Conservation (phyloP, 2,113 vertebrate species). For the Oplegnathus fasciatus region DNA sequence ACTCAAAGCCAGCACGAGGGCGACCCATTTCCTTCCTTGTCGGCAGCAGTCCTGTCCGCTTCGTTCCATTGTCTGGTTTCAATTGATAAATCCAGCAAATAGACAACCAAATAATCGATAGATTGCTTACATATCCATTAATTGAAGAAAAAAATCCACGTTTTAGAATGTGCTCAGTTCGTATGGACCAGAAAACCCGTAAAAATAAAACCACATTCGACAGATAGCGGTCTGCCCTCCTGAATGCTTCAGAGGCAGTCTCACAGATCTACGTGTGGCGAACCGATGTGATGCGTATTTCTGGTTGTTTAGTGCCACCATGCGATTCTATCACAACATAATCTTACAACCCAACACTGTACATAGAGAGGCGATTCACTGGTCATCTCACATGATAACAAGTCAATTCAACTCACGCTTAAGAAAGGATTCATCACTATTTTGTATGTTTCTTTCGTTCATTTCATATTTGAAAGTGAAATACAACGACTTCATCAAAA, state of each 20-base stretch:
- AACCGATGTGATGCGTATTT: slow-evolving; percentile 1
- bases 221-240: not conserved
- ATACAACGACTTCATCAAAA: not conserved
- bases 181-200: not conserved
- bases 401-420: not conserved
- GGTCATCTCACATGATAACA: not conserved
- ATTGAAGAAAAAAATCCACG: not conserved
- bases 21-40: not conserved
- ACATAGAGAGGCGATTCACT: not conserved
- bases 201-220: not conserved
- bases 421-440: not conserved
- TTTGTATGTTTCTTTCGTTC: not conserved
- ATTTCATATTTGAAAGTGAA: not conserved
- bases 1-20: slow-evolving; percentile 26
- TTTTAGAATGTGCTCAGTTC: not conserved
- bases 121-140: not conserved
- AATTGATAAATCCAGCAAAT: not conserved
- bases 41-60: slow-evolving; percentile 11
- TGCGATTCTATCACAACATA: slow-evolving; percentile 3
- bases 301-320: slow-evolving; percentile 46
- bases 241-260: slow-evolving; percentile 7
- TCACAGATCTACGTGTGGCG: not conserved
- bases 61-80: slow-evolving; percentile 67
- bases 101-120: too few species aligned
- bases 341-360: not conserved